phyloP scores from a whole-genome alignment of 37 sponge, comb jelly and placozoan species.

The Aphrocallistes beatrix region DNA sequence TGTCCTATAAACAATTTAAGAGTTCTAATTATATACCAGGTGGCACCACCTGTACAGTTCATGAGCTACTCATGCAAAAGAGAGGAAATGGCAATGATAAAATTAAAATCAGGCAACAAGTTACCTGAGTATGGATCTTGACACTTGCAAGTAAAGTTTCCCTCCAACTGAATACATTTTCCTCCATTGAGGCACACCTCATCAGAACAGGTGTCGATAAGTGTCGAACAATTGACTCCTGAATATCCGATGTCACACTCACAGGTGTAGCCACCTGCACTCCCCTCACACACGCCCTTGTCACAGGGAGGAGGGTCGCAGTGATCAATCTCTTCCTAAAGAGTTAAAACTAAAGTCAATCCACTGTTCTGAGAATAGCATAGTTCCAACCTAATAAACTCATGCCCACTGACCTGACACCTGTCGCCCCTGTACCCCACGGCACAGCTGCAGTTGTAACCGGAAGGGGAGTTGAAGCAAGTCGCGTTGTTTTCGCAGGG shows the following conservation, averaged over 20 bases:
- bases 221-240: not conserved
- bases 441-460: not conserved
- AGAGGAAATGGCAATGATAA: no score
- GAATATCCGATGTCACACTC: not conserved
- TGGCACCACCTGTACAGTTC: no score
- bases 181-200: constrained; percentile 10
- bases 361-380: no score
- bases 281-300: not conserved
- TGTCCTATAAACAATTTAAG: not conserved
- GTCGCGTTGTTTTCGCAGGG: constrained; percentile 3
- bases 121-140: not conserved
- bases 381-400: not conserved
- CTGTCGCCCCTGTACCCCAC: not conserved
- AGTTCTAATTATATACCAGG: no score
- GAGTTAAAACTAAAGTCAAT: no score
- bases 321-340: not conserved
- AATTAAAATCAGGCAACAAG: no score
- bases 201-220: not conserved
- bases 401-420: not conserved
- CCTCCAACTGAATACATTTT: not conserved
- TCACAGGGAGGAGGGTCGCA: not conserved
- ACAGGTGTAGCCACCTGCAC: not conserved
- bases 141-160: not conserved
- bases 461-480: not conserved
- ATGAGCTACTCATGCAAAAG: no score